A percentile compares a stretch with the other conserved stretches of the same genome.
Conservation (phyloP, 1,140 invertebrate genomes). For the Neodiprion virginianus region DNA sequence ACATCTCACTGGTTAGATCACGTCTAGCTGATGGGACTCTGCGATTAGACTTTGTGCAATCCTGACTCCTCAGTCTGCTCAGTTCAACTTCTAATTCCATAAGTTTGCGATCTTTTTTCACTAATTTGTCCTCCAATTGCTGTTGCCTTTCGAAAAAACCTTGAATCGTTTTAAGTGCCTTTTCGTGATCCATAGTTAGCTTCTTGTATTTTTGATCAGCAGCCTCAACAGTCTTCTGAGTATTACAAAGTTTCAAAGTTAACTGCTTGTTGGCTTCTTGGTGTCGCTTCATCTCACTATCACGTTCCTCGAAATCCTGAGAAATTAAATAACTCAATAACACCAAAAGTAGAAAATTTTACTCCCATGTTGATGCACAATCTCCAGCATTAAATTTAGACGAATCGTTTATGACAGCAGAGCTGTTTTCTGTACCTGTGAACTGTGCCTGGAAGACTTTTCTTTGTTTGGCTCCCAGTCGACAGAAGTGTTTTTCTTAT, state of each 20-base stretch:
- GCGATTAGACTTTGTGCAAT: constrained; percentile 23
- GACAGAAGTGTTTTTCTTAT: constrained; percentile 35
- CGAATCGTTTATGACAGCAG: constrained; percentile 12
- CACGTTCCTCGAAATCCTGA: constrained; percentile 48
- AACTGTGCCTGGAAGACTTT: constrained; percentile 12
- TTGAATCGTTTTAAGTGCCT: constrained; percentile 54
- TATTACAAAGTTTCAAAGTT: constrained; percentile 45
- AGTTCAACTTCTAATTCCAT: constrained; percentile 46
- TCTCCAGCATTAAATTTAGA: neutral
- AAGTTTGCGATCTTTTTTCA: constrained; percentile 50
- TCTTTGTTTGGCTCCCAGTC: constrained; percentile 40
- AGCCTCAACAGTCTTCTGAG: constrained; percentile 39
- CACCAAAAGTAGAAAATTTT: constrained; percentile 5
- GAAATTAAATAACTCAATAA: constrained; percentile 19
- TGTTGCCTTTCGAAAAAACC: constrained; percentile 51
- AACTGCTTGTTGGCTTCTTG: constrained; percentile 51
- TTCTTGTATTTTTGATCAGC: constrained; percentile 46
- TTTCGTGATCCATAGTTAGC: constrained; percentile 46
- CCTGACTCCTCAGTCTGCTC: constrained; percentile 36
- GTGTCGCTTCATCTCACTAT: constrained; percentile 36
- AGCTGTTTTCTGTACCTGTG: constrained; percentile 16
- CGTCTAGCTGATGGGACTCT: constrained; percentile 27
- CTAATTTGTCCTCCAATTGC: constrained; percentile 39
- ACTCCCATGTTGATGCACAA: neutral
- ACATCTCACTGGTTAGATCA: constrained; percentile 36